Conservation (phyloP, 2,888 invertebrate species). For the Griposia aprilina region DNA sequence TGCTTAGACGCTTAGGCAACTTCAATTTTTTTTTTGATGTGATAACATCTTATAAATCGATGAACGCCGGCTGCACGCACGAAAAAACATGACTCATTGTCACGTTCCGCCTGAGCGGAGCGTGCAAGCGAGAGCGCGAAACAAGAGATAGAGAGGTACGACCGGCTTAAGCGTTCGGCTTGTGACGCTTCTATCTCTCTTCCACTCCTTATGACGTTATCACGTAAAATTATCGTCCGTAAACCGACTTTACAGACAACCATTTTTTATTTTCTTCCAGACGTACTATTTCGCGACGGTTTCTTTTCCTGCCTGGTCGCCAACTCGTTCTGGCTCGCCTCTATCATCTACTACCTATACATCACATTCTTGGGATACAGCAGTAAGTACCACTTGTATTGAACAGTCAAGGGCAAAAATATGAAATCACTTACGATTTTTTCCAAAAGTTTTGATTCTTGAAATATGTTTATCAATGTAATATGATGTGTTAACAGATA, state of each 20-base stretch:
- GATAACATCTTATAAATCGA: too few species aligned
- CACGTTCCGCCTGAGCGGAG: too few species aligned
- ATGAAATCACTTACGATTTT: neutral
- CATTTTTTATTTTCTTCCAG: constrained; percentile 88
- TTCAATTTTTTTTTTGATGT: neutral
- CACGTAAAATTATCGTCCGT: too few species aligned
- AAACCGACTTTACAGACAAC: too few species aligned
- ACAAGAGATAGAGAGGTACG: too few species aligned
- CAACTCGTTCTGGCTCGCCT: constrained; percentile 98
- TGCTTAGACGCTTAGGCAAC: too few species aligned
- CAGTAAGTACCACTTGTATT: constrained; percentile 91
- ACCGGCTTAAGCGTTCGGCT: too few species aligned
- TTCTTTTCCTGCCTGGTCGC: constrained; percentile 96
- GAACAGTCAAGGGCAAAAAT: constrained; percentile 23
- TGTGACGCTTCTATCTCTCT: too few species aligned
- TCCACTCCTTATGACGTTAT: too few species aligned
- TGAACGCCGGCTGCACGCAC: too few species aligned
- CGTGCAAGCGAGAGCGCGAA: too few species aligned
- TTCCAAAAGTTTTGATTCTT: neutral
- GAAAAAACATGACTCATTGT: too few species aligned
- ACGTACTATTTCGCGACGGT: constrained; percentile 93
- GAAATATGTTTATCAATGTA: neutral
- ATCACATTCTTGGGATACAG: constrained; percentile 99
- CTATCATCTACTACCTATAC: constrained; percentile 97
- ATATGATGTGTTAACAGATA: neutral